Conservation (phyloP, 1,140 invertebrate species). For the Andrena cerasifolii region DNA sequence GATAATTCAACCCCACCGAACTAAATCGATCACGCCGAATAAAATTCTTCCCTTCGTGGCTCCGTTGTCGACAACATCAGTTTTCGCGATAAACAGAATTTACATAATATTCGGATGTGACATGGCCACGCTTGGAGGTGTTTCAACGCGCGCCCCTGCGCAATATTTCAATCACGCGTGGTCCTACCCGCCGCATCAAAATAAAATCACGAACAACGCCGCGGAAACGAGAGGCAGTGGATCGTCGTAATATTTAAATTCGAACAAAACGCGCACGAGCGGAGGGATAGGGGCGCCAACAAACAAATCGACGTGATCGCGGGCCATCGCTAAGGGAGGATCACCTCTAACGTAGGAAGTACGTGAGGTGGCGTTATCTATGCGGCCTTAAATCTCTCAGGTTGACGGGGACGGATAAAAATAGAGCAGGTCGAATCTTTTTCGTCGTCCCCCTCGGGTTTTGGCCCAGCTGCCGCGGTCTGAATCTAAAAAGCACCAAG, state of each 20-base stretch:
- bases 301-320: conserved; percentile 54
- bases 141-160: neutral
- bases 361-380: conserved; percentile 61
- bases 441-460: conserved; percentile 20
- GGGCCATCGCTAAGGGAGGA: conserved; percentile 32
- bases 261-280: neutral
- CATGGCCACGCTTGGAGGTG: neutral
- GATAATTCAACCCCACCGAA: too few species aligned
- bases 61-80: too few species aligned
- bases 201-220: neutral
- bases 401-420: conserved; percentile 65
- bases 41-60: neutral
- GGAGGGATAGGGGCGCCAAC: neutral
- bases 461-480: conserved; percentile 55
- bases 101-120: neutral
- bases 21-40: neutral
- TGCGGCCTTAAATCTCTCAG: conserved; percentile 65
- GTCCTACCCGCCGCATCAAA: neutral
- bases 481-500: conserved; percentile 58
- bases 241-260: conserved; percentile 50
- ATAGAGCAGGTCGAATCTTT: conserved; percentile 64
- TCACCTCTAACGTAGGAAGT: conserved; percentile 41
- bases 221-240: neutral
- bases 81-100: neutral
- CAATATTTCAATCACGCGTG: conserved; percentile 2